phyloP scores from a whole-genome alignment of 2,888 invertebrate genomes.

The Hirtodrosophila alboralis region DNA sequence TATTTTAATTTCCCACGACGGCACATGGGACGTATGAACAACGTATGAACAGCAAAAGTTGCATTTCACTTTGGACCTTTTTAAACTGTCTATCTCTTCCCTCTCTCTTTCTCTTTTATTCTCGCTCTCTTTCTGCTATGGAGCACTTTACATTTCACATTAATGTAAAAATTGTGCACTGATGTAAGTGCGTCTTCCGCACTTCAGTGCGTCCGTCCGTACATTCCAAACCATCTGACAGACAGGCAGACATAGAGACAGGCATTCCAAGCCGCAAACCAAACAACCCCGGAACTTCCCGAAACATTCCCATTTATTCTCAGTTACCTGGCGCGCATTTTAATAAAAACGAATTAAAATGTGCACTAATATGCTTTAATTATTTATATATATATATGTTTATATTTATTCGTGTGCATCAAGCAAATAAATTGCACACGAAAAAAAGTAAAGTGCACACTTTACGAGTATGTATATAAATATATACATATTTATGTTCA shows the following conservation, averaged over 20 bases:
- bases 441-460: constrained; percentile 32
- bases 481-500: neutral
- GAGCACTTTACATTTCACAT: constrained; percentile 57
- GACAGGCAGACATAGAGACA: constrained; percentile 6
- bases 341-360: constrained; percentile 75
- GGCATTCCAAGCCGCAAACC: constrained; percentile 55
- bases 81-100: constrained; percentile 1
- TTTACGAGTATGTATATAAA: neutral
- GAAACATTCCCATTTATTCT: neutral
- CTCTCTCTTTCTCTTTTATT: neutral
- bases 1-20: constrained; percentile 76
- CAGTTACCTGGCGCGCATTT: constrained; percentile 54
- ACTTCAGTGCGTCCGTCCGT: constrained; percentile 49
- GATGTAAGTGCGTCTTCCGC: constrained; percentile 77
- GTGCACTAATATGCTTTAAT: constrained; percentile 76
- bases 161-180: constrained; percentile 78
- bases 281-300: constrained; percentile 22
- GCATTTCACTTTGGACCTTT: constrained; percentile 28
- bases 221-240: constrained; percentile 3
- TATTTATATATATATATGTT: constrained; percentile 71
- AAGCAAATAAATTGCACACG: constrained; percentile 73
- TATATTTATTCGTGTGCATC: constrained; percentile 56
- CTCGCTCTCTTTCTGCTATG: neutral
- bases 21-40: constrained; percentile 45
- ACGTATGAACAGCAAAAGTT: constrained; percentile 32